A percentile compares a stretch with the other conserved stretches of the same genome.
Conservation (phyloP, 2,888 invertebrate species). For the Galerucella calmariensis region DNA sequence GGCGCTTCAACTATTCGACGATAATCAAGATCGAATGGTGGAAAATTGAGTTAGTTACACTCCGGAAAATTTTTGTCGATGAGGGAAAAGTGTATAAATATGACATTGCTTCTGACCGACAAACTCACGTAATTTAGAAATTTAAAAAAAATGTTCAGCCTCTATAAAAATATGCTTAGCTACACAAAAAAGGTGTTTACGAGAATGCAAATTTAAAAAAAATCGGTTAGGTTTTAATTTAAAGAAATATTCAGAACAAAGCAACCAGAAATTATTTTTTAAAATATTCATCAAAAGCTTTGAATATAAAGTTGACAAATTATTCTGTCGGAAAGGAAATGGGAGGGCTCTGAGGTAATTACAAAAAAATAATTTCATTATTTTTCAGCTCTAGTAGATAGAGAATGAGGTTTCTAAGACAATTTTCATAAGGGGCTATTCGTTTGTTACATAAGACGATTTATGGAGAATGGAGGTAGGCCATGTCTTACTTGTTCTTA, state of each 20-base stretch:
- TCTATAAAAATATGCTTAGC: neutral
- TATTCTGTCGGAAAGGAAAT: neutral
- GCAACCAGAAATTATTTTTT: neutral
- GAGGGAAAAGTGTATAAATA: too few relatives aligned
- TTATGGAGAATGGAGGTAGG: too few relatives aligned
- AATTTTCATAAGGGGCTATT: too few relatives aligned
- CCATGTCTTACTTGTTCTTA: too few relatives aligned
- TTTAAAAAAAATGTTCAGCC: too few relatives aligned
- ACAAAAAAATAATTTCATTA: too few relatives aligned
- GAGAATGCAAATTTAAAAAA: neutral
- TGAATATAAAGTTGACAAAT: neutral
- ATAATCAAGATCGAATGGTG: slow-evolving; percentile 8
- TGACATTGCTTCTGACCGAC: too few relatives aligned
- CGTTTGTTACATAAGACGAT: too few relatives aligned
- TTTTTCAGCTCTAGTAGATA: too few relatives aligned
- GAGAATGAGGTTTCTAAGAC: too few relatives aligned
- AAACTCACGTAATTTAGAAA: too few relatives aligned
- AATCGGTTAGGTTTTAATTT: neutral
- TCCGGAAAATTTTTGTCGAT: neutral
- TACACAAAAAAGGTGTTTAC: neutral
- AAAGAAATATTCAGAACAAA: neutral
- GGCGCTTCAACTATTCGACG: neutral
- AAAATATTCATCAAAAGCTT: neutral
- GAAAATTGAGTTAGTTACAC: neutral
- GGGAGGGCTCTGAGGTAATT: too few relatives aligned